Evolutionary conservation across 2,888 invertebrate genomes (phyloP).

Genomic region (Conops quadrifasciatus): DNA sequence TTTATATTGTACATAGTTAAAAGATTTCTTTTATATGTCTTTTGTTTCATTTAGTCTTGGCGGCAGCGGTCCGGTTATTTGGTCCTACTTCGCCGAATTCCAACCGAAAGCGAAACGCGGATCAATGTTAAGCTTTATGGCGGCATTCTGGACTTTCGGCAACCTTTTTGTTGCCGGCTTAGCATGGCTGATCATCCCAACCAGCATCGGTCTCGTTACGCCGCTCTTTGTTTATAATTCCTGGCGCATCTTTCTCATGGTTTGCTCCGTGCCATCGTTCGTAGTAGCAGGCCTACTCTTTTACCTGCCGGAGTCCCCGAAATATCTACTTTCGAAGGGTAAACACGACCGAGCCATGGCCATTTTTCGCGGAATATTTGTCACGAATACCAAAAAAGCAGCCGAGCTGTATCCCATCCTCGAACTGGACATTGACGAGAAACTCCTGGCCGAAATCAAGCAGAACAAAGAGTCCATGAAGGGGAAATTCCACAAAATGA

Average conservation of each 20-base stretch:
- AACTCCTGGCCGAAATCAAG: slow-evolving; percentile 60
- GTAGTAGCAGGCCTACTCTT: slow-evolving; percentile 83
- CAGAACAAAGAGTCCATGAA: slow-evolving; percentile 68
- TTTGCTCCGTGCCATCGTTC: slow-evolving; percentile 89
- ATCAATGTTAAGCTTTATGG: slow-evolving; percentile 92
- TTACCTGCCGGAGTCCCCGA: slow-evolving; percentile 90
- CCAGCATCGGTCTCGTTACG: slow-evolving; percentile 74
- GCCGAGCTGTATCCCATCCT: slow-evolving; percentile 81
- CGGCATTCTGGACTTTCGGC: slow-evolving; percentile 94
- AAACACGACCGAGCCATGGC: slow-evolving; percentile 82
- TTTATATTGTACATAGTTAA: too few relatives aligned
- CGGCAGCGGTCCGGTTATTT: slow-evolving; percentile 82
- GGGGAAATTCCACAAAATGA: slow-evolving; percentile 77
- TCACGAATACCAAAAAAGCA: slow-evolving; percentile 77
- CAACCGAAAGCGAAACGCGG: slow-evolving; percentile 91
- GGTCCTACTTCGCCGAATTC: slow-evolving; percentile 95
- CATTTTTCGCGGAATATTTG: slow-evolving; percentile 83
- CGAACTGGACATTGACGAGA: slow-evolving; percentile 72
- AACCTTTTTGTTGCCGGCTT: slow-evolving; percentile 90
- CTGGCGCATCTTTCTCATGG: slow-evolving; percentile 89
- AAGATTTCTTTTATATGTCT: background rate
- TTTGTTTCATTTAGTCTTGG: slow-evolving; percentile 55
- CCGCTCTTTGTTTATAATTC: slow-evolving; percentile 83
- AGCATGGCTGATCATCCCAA: slow-evolving; percentile 79
- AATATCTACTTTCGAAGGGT: slow-evolving; percentile 83